phyloP scores from a whole-genome alignment of 2,797 vertebrate species.

The Sternotherus odoratus region DNA sequence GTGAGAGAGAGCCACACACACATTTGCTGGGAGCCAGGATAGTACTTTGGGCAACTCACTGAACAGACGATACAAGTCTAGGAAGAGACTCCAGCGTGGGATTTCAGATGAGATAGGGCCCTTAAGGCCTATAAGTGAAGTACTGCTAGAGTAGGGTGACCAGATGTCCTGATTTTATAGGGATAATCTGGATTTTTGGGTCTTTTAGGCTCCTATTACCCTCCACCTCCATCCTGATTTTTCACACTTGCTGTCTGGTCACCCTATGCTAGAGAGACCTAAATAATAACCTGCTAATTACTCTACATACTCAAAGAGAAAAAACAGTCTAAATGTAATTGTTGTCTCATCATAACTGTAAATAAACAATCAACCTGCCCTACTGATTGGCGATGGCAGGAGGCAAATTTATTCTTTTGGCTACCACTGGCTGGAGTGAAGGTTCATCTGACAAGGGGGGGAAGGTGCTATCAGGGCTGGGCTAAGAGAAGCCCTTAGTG shows the following conservation, averaged over 20 bases:
- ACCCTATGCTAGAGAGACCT: not conserved
- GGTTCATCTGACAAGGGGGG: not conserved
- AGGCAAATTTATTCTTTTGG: not conserved
- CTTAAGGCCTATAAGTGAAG: not conserved
- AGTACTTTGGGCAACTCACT: not conserved
- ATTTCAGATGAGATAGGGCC: not conserved
- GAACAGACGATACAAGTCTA: not conserved
- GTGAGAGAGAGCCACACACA: no score
- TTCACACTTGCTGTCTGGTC: no score
- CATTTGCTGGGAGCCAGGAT: not conserved
- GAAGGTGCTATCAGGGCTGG: not conserved
- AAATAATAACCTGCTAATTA: not conserved
- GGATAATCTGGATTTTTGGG: no score
- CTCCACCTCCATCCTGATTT: no score
- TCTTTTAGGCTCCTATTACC: no score
- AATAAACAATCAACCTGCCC: constrained; percentile 25
- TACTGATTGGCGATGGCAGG: constrained; percentile 7
- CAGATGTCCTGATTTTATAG: no score
- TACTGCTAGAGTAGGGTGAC: not conserved
- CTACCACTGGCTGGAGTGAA: not conserved
- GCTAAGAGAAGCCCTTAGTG: not conserved
- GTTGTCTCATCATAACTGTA: constrained; percentile 11
- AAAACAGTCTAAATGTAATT: not conserved
- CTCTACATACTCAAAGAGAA: not conserved
- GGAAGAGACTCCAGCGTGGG: not conserved